Evolutionary conservation across 1,140 invertebrate species (phyloP).

Genomic region (Phenacoccus solenopsis): DNA sequence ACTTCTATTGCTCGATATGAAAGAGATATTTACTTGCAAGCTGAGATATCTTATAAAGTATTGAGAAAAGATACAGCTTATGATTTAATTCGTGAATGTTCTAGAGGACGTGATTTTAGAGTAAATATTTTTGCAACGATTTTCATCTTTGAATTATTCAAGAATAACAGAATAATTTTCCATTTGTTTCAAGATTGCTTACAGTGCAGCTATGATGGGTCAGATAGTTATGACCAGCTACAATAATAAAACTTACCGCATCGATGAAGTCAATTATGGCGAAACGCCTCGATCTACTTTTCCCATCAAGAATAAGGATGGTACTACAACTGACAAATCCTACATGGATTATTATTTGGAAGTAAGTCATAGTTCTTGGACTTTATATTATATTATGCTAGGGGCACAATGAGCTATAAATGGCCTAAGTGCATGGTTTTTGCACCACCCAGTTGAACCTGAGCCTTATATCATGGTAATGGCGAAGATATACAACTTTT

Average conservation of each 20-base stretch:
- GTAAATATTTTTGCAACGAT: not conserved
- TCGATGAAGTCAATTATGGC: constrained; percentile 72
- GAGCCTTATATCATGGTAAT: not conserved
- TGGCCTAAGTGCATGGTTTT: too few species aligned
- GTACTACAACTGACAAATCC: constrained; percentile 36
- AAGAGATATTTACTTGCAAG: constrained; percentile 49
- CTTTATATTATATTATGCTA: not conserved
- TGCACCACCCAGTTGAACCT: too few species aligned
- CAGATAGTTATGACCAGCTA: constrained; percentile 68
- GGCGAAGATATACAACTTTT: not conserved
- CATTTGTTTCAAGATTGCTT: constrained; percentile 20
- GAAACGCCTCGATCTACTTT: constrained; percentile 55
- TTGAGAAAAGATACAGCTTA: constrained; percentile 43
- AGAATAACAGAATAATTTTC: not conserved
- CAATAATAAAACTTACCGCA: constrained; percentile 58
- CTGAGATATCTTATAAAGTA: constrained; percentile 63
- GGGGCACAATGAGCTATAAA: not conserved
- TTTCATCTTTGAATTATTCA: not conserved
- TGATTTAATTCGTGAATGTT: constrained; percentile 34
- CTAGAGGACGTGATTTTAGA: constrained; percentile 4
- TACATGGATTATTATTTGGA: constrained; percentile 70
- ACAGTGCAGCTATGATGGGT: constrained; percentile 20
- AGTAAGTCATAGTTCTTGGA: constrained; percentile 33
- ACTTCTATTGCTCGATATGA: constrained; percentile 70
- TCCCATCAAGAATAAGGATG: constrained; percentile 40